phyloP scores from a whole-genome alignment of 2,888 invertebrate species.

The Formica aserva region DNA sequence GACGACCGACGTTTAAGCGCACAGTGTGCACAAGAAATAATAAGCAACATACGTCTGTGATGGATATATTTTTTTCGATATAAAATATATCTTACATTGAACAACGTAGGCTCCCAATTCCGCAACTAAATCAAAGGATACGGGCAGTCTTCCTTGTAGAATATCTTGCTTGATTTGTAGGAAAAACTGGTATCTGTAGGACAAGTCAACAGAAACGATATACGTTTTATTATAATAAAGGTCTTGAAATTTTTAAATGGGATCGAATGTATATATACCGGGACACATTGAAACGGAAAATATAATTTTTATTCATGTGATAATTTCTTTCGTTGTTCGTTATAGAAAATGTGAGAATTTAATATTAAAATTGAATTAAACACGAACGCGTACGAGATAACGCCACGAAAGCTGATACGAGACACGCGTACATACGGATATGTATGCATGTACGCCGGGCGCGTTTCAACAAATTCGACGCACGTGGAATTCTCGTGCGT shows the following conservation, averaged over 20 bases:
- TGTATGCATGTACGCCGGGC: slow-evolving; percentile 19
- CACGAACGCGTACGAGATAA: slow-evolving; percentile 43
- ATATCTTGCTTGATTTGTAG: slow-evolving; percentile 99
- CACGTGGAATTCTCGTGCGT: slow-evolving; percentile 65
- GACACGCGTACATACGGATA: slow-evolving; percentile 2
- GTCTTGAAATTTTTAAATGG: background rate
- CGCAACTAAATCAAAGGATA: slow-evolving; percentile 95
- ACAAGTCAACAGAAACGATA: slow-evolving; percentile 1
- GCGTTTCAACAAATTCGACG: slow-evolving; percentile 63
- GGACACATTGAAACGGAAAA: background rate
- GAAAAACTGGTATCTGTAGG: slow-evolving; percentile 96
- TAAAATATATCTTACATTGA: slow-evolving; percentile 93
- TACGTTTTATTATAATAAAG: background rate
- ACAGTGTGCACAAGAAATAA: slow-evolving; percentile 15
- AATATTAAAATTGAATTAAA: slow-evolving; percentile 35
- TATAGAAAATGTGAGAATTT: background rate
- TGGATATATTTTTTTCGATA: background rate
- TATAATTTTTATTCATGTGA: background rate
- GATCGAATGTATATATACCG: background rate
- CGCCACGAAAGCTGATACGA: slow-evolving; percentile 30
- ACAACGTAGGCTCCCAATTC: slow-evolving; percentile 97
- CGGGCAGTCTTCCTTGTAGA: slow-evolving; percentile 96
- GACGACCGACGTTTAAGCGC: background rate
- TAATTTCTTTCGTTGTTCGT: background rate
- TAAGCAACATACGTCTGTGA: background rate